These are phyloP conservation scores for Ceratina japonica DNA, from an alignment of 1,140 invertebrate genomes.

Conservation along the genomic window DNA sequence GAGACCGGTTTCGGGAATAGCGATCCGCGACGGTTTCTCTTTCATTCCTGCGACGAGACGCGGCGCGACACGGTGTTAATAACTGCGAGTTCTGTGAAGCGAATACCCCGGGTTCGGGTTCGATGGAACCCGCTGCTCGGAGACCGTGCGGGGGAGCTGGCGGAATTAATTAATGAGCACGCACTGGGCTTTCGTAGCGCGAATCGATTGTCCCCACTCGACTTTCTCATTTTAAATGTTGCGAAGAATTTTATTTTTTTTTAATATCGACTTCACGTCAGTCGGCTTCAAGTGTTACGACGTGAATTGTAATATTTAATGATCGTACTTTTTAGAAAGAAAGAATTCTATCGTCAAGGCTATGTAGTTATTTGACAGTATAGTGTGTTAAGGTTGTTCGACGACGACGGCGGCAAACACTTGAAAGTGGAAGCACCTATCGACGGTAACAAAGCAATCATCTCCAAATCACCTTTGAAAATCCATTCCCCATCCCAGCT, in stretches of 20 bases:
- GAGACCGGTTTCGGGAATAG: slow-evolving; percentile 65
- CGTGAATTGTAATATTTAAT: too few species aligned
- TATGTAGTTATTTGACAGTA: too few species aligned
- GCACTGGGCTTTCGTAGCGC: background rate
- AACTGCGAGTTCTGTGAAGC: background rate
- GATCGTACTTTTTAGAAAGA: too few species aligned
- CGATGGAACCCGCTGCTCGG: background rate
- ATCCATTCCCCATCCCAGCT: background rate
- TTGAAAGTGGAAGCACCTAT: too few species aligned
- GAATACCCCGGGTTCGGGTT: too few species aligned
- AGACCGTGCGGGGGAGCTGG: background rate
- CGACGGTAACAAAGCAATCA: too few species aligned
- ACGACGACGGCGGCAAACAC: too few species aligned
- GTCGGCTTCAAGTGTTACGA: too few species aligned
- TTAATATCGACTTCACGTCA: too few species aligned
- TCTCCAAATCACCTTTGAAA: background rate
- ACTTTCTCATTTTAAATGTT: background rate
- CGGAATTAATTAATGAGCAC: slow-evolving; percentile 18
- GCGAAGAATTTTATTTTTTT: too few species aligned
- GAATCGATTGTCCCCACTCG: background rate
- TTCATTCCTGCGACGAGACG: background rate
- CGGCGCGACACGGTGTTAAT: slow-evolving; percentile 17
- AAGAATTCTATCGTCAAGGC: too few species aligned
- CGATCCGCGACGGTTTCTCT: slow-evolving; percentile 7
- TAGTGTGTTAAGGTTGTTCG: too few species aligned